These are phyloP conservation scores for Alouatta caraya DNA, from an alignment of 2,797 vertebrate species.

Conservation along the genomic window DNA sequence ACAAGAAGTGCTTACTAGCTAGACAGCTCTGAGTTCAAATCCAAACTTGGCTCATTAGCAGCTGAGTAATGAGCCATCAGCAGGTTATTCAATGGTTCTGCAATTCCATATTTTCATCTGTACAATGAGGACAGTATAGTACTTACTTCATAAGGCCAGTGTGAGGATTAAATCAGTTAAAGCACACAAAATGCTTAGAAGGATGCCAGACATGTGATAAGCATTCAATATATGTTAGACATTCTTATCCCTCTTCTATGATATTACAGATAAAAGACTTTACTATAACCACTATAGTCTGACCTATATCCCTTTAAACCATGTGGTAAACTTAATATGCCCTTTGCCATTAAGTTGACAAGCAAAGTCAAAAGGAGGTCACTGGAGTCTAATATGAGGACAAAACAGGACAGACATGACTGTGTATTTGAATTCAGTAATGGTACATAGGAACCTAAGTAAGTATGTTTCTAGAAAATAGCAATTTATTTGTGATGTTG, in stretches of 20 bases:
- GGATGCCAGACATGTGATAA: background rate
- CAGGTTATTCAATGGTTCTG: background rate
- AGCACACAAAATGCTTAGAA: background rate
- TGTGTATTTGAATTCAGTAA: background rate
- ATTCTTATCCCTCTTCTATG: background rate
- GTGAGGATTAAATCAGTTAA: background rate
- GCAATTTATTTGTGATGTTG: slow-evolving; percentile 11
- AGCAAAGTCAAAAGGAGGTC: background rate
- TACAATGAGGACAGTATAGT: background rate
- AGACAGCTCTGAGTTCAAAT: background rate
- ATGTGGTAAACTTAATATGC: background rate
- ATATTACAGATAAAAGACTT: background rate
- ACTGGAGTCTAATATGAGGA: background rate
- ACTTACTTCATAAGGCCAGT: background rate
- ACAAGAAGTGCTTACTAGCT: background rate
- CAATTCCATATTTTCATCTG: background rate
- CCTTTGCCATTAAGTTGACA: background rate
- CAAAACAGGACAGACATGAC: background rate
- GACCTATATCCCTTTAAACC: background rate
- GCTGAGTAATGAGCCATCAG: background rate
- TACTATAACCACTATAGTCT: background rate
- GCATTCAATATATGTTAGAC: background rate
- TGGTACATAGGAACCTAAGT: background rate
- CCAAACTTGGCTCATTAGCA: background rate
- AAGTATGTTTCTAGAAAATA: slow-evolving; percentile 17